These are phyloP conservation scores for Lagopus leucura DNA, from an alignment of 2,113 vertebrate species.

Conservation along the genomic window DNA sequence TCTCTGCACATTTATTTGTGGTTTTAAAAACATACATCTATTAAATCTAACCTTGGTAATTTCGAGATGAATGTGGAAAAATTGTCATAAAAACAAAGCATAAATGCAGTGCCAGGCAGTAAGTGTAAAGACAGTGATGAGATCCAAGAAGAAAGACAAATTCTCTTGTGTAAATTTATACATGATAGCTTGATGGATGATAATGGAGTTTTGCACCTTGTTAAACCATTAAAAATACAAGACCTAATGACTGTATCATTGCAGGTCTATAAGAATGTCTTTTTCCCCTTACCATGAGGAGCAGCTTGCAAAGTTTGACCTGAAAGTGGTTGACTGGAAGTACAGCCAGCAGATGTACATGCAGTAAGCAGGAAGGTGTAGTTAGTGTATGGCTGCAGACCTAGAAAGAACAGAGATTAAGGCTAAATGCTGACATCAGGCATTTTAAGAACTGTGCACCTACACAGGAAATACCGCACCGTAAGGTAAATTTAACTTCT, in stretches of 20 bases:
- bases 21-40: not conserved
- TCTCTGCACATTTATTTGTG: not conserved
- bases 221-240: slow-evolving; percentile 32
- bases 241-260: not conserved
- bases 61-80: not conserved
- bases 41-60: not conserved
- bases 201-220: not conserved
- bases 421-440: slow-evolving; percentile 24
- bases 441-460: not conserved
- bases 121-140: not conserved
- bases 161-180: not conserved
- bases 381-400: slow-evolving; percentile 85
- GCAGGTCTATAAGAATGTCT: not conserved
- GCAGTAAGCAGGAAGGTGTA: slow-evolving; percentile 87
- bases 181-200: not conserved
- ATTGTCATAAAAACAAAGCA: not conserved
- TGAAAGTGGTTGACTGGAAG: slow-evolving; percentile 82
- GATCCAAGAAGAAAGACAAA: not conserved
- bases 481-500: not conserved
- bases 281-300: slow-evolving; percentile 80
- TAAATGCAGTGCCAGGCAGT: not conserved
- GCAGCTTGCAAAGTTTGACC: slow-evolving; percentile 88
- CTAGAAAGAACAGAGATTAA: slow-evolving; percentile 72
- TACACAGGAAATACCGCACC: not conserved
- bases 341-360: slow-evolving; percentile 88